These are phyloP conservation scores for Tribolium madens DNA, from an alignment of 1,140 invertebrate genomes.

Conservation along the genomic window DNA sequence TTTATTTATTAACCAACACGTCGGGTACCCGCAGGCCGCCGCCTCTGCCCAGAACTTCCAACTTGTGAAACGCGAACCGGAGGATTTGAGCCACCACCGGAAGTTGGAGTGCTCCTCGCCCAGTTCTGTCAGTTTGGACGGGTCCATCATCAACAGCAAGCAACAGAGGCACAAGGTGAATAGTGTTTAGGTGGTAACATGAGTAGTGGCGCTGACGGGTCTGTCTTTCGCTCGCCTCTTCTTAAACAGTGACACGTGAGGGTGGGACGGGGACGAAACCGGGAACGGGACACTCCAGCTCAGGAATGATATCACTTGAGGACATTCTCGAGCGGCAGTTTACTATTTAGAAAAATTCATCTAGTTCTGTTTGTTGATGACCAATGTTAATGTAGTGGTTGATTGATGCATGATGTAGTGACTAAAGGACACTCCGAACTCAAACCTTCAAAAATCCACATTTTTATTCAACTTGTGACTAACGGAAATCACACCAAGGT, in stretches of 20 bases:
- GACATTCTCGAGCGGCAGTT: slow-evolving; percentile 34
- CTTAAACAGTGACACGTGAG: slow-evolving; percentile 31
- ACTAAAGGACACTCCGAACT: slow-evolving; percentile 5
- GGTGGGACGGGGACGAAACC: slow-evolving; percentile 33
- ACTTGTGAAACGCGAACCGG: slow-evolving; percentile 75
- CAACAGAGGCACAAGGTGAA: slow-evolving; percentile 64
- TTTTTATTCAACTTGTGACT: neutral
- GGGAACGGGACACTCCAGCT: too few species aligned
- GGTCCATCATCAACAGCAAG: slow-evolving; percentile 63
- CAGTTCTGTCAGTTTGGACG: slow-evolving; percentile 62
- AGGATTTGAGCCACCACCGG: slow-evolving; percentile 72
- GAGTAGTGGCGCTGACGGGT: slow-evolving; percentile 39
- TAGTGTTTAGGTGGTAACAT: slow-evolving; percentile 41
- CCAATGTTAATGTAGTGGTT: neutral
- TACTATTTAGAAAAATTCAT: too few species aligned
- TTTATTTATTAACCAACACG: slow-evolving; percentile 73
- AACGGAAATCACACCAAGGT: neutral
- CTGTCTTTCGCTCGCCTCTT: slow-evolving; percentile 31
- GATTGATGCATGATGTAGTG: slow-evolving; percentile 23
- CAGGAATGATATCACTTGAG: slow-evolving; percentile 32
- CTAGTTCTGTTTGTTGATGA: neutral
- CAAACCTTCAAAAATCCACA: neutral
- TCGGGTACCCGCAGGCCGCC: slow-evolving; percentile 61
- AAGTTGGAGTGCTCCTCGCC: slow-evolving; percentile 63
- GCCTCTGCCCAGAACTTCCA: slow-evolving; percentile 66